Conservation (phyloP, 2,113 vertebrate genomes). For the Bos indicus region DNA sequence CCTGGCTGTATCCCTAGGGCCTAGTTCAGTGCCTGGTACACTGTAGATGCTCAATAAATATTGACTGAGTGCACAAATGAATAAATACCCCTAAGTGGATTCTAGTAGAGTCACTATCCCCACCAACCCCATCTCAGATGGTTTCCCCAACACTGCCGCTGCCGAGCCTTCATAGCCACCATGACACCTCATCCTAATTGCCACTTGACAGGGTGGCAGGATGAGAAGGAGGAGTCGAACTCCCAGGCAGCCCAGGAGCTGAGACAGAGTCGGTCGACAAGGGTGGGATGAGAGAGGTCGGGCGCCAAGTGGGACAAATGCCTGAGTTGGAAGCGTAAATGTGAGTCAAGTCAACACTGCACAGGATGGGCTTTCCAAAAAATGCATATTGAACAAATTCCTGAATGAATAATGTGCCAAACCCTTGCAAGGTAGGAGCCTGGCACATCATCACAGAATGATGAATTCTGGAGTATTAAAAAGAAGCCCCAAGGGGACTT, state of each 20-base stretch:
- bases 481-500: not conserved
- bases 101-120: not conserved
- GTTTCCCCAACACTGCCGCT: not conserved
- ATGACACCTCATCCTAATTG: rapidly evolving
- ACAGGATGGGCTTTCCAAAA: not conserved
- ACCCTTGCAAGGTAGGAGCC: not conserved
- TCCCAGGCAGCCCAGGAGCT: not conserved
- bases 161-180: not conserved
- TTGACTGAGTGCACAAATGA: not conserved
- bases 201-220: not conserved
- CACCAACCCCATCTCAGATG: not conserved
- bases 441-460: not conserved
- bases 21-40: not conserved
- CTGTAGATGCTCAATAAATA: not conserved
- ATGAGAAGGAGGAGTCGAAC: not conserved
- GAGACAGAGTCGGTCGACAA: not conserved
- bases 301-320: not conserved
- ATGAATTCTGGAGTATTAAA: not conserved
- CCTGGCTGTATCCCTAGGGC: not conserved
- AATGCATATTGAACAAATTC: not conserved
- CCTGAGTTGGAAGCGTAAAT: not conserved
- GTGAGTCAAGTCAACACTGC: rapidly evolving
- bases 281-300: not conserved
- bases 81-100: not conserved
- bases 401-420: not conserved